phyloP scores from a whole-genome alignment of 2,888 invertebrate genomes.

The Rotaria magnacalcarata region DNA sequence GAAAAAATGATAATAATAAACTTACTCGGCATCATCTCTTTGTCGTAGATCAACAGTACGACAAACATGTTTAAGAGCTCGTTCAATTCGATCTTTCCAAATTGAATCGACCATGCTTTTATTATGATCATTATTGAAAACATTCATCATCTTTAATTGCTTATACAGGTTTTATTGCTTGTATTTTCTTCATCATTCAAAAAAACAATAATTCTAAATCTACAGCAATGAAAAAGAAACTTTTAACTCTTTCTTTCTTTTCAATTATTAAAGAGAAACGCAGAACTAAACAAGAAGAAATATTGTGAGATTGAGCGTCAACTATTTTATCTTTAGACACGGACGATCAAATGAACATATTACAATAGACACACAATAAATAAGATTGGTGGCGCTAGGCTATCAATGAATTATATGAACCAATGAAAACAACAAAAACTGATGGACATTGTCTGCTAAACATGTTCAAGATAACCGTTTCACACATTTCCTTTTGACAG shows the following conservation, averaged over 20 bases:
- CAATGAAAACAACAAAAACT: neutral
- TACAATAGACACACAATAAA: neutral
- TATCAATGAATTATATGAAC: neutral
- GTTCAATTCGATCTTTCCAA: slow-evolving; percentile 31
- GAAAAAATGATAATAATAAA: neutral
- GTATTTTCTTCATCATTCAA: neutral
- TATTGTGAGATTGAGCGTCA: too few relatives aligned
- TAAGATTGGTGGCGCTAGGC: neutral
- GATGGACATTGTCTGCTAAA: neutral
- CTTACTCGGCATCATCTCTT: neutral
- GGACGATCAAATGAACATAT: neutral
- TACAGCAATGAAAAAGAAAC: neutral
- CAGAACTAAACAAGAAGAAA: too few relatives aligned
- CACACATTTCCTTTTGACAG: too few relatives aligned
- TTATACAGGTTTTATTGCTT: neutral
- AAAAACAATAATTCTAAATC: neutral
- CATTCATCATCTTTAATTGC: neutral
- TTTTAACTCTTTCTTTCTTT: too few relatives aligned
- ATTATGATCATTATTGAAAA: neutral
- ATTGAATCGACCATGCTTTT: neutral
- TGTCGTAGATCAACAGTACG: neutral
- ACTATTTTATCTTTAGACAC: neutral
- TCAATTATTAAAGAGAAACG: too few relatives aligned
- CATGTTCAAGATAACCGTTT: too few relatives aligned
- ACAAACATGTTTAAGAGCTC: neutral